Conservation (phyloP, 64 coral and sea anemone species). For the Hydrozoanthus tunicans region DNA sequence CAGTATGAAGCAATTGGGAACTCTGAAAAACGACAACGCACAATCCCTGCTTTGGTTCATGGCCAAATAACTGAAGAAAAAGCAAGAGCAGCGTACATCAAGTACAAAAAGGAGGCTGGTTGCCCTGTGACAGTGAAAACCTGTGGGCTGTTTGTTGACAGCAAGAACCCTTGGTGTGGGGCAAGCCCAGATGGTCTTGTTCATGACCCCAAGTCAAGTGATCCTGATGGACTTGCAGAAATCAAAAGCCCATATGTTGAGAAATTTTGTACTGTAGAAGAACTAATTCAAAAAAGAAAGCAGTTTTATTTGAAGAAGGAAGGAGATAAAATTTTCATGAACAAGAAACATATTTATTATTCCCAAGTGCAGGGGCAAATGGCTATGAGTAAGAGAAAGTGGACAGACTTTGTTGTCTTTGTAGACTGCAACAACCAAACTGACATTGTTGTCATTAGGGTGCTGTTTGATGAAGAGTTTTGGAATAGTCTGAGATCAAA, state of each 20-base stretch:
- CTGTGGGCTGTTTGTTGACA: conserved; percentile 38
- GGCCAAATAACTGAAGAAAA: conserved; percentile 40
- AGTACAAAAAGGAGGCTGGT: conserved; percentile 31
- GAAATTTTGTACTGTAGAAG: conserved; percentile 38
- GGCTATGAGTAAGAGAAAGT: conserved; percentile 5
- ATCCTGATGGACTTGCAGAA: conserved; percentile 35
- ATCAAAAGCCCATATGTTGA: conserved; percentile 34
- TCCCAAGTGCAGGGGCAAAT: conserved; percentile 33
- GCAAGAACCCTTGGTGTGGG: conserved; percentile 28
- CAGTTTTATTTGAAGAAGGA: conserved; percentile 62
- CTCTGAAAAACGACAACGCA: conserved; percentile 20
- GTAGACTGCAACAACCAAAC: conserved; percentile 44
- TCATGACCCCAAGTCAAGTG: conserved; percentile 11
- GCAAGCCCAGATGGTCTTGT: conserved; percentile 36
- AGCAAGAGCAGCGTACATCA: conserved; percentile 28
- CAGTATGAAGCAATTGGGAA: conserved; percentile 45
- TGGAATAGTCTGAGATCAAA: conserved; percentile 32
- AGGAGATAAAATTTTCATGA: conserved; percentile 57
- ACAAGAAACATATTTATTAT: conserved; percentile 49
- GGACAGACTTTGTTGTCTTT: conserved; percentile 58
- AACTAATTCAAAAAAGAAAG: conserved; percentile 45
- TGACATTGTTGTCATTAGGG: conserved; percentile 42
- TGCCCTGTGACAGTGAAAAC: conserved; percentile 33
- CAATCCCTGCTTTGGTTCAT: conserved; percentile 45
- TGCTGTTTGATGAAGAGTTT: conserved; percentile 27